These are phyloP conservation scores for Acleris cristana DNA, from an alignment of 2,888 invertebrate genomes.

Conservation along the genomic window DNA sequence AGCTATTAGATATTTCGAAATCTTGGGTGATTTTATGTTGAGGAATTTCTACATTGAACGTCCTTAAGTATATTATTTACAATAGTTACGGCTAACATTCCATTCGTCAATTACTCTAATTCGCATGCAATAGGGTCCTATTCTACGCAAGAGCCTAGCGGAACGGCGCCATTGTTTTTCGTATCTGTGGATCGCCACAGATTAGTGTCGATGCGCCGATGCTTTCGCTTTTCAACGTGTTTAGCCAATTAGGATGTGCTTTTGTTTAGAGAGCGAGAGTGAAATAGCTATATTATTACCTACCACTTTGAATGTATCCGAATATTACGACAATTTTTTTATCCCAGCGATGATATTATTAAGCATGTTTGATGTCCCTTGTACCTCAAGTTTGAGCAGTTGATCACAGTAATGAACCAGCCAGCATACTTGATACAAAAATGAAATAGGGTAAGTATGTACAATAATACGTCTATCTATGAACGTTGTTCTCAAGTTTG, in stretches of 20 bases:
- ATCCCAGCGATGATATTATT: no score
- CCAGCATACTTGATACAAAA: no score
- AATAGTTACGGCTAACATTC: constrained; percentile 18
- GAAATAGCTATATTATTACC: background rate
- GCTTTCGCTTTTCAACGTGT: constrained; percentile 54
- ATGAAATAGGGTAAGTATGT: no score
- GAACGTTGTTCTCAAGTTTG: no score
- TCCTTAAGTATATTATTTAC: background rate
- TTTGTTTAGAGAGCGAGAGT: constrained; percentile 15
- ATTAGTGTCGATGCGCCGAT: constrained; percentile 65
- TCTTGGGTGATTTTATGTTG: background rate
- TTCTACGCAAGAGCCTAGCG: constrained; percentile 54
- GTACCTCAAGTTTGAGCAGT: no score
- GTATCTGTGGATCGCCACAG: constrained; percentile 68
- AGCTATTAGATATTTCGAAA: no score
- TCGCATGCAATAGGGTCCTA: constrained; percentile 35
- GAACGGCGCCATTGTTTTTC: constrained; percentile 60
- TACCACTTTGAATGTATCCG: no score
- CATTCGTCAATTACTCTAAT: constrained; percentile 32
- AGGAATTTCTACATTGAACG: background rate
- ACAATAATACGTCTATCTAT: no score
- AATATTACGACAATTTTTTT: background rate
- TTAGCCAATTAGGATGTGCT: constrained; percentile 40
- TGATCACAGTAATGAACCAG: no score
- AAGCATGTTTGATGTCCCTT: no score